A percentile compares a stretch with the other conserved stretches of the same genome.
These are phyloP conservation scores for Megathymus violae DNA, from an alignment of 1,140 invertebrate genomes.

Conservation along the genomic window DNA sequence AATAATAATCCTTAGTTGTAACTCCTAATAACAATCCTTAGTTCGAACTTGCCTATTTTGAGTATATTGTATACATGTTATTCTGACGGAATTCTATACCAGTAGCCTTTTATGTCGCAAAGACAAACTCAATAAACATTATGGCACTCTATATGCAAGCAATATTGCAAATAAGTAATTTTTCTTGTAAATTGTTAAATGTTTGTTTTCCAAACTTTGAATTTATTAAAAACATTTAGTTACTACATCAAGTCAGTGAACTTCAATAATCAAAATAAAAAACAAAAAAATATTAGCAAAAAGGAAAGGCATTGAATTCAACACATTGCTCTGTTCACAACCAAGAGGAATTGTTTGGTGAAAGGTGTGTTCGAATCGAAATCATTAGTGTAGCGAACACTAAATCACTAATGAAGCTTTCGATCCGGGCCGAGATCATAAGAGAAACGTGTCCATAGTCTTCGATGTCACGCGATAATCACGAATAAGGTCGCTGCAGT, in stretches of 20 bases:
- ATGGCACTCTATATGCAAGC: too few relatives aligned
- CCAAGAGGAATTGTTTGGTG: constrained; percentile 17
- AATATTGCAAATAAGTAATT: too few relatives aligned
- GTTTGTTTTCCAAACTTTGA: too few relatives aligned
- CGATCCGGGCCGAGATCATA: constrained; percentile 58
- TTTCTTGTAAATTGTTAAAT: too few relatives aligned
- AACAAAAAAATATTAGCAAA: not conserved
- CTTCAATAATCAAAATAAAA: constrained; percentile 4
- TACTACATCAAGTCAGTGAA: not conserved
- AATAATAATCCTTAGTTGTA: too few relatives aligned
- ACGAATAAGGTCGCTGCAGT: not conserved
- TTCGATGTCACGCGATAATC: constrained; percentile 1
- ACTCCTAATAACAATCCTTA: too few relatives aligned
- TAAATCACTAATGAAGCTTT: constrained; percentile 78
- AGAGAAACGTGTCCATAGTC: constrained; percentile 49
- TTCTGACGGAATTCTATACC: too few relatives aligned
- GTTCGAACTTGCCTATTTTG: too few relatives aligned
- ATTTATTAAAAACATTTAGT: not conserved
- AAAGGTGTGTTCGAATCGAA: constrained; percentile 42
- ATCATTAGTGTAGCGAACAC: constrained; percentile 72
- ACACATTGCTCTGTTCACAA: constrained; percentile 6
- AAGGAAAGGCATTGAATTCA: constrained; percentile 40
- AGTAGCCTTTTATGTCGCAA: too few relatives aligned
- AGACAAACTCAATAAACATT: too few relatives aligned
- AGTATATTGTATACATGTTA: too few relatives aligned